Base-by-base conservation (phyloP, 1,140 invertebrate genomes). In the Orius laevigatus region DNA sequence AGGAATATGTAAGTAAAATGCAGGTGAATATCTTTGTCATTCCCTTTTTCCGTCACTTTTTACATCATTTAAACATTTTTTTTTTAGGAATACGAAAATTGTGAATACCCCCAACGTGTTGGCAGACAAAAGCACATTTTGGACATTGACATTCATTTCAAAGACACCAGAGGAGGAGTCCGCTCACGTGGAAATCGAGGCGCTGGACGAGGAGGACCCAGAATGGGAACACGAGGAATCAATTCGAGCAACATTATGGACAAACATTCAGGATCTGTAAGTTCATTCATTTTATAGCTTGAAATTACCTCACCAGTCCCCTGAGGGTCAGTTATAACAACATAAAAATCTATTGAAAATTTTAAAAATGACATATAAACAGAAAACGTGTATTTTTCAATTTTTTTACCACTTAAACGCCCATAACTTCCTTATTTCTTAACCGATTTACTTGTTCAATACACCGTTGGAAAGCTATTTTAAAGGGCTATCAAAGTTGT, bases 101-200 rank as follows among this genome's bases (percentile, higher is more conserved):
- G 76, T 38, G 84, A 88, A 59, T 87, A 84, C 65, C 83, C 81
- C 54, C 84, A 88, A 67, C 80, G 84, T 53, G 84, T 85, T 56
- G 85, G 86, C 32, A 75, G 85, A 39, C 84, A 86, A 64, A 88
- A 90, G 61, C 82, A 82, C 55, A 70, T 90, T 18, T 67, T 90
- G 52, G 84, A 86, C 55, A 91, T 91, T 57, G 84, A 91, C 60
- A 86, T 91, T 59, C 83, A 86, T 57, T 93, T 91, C 65, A 78
- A 77, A 58, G 86, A 90, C 60, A 77, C 64, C 58, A 50, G 63
- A 58, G 56, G 66, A 58, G 59, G 57, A 35, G 61, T 64, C 3
- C 59, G 65, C 43, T 65, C 64, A 25, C 57, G 61, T 46, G 56
- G 60, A 15, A 63, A 64, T 11, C 58, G 63, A 46, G 63, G 68